phyloP scores from a whole-genome alignment of 2,888 invertebrate genomes.

The Ennomos quercinarius region DNA sequence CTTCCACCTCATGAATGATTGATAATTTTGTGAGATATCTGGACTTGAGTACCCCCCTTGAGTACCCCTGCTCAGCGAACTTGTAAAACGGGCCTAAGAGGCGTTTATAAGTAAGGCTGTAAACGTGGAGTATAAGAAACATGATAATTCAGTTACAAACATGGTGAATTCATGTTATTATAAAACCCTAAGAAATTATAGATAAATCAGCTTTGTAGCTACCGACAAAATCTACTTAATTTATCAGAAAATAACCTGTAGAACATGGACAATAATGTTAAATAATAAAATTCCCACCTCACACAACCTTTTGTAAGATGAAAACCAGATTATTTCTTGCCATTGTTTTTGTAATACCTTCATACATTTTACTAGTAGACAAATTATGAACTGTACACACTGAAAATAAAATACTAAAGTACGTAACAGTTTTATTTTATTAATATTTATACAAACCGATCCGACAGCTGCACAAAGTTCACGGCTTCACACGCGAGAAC shows the following conservation, averaged over 20 bases:
- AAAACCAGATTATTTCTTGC: conserved; percentile 34
- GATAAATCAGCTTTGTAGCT: conserved; percentile 32
- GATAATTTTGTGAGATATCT: too few relatives aligned
- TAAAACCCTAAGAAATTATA: conserved; percentile 33
- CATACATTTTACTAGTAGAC: conserved; percentile 34
- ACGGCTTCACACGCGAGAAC: too few relatives aligned
- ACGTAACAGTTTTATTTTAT: not conserved
- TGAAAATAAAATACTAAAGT: conserved; percentile 55
- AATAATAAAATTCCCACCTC: conserved; percentile 31
- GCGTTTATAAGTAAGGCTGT: too few relatives aligned
- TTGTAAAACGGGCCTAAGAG: too few relatives aligned
- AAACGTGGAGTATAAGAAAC: too few relatives aligned
- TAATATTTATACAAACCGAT: too few relatives aligned
- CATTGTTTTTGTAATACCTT: conserved; percentile 34
- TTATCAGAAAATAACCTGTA: conserved; percentile 13
- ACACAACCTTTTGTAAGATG: conserved; percentile 26
- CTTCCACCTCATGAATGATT: too few relatives aligned
- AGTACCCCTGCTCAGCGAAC: too few relatives aligned
- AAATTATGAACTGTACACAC: conserved; percentile 48
- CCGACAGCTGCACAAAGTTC: too few relatives aligned
- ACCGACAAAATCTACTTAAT: conserved; percentile 14
- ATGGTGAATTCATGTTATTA: conserved; percentile 9
- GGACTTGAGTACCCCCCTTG: too few relatives aligned
- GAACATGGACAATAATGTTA: conserved; percentile 35
- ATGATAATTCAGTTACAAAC: not conserved